These are phyloP conservation scores for Drosophila baimaii DNA, from an alignment of 1,140 invertebrate genomes.

Conservation along the genomic window DNA sequence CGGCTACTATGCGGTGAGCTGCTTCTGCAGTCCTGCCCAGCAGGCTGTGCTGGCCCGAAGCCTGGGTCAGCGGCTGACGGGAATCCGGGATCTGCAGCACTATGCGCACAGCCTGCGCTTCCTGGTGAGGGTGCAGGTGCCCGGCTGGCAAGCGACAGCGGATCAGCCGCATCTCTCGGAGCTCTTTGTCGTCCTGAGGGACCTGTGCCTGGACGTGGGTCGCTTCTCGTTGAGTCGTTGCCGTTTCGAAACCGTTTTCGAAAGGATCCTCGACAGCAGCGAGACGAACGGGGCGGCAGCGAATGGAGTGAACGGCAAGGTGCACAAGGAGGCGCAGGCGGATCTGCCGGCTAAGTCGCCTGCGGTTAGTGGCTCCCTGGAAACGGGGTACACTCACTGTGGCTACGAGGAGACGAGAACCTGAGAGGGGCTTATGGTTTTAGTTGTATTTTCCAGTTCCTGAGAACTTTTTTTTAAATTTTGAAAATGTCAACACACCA, in stretches of 20 bases:
- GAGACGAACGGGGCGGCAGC: slow-evolving; percentile 14
- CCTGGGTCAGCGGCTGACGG: slow-evolving; percentile 51
- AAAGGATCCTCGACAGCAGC: slow-evolving; percentile 72
- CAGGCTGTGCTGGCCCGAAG: slow-evolving; percentile 57
- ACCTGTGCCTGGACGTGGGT: slow-evolving; percentile 44
- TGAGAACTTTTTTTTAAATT: neutral
- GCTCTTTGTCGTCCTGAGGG: slow-evolving; percentile 55
- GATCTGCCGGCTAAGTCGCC: slow-evolving; percentile 60
- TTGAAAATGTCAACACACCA: neutral
- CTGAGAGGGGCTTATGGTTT: neutral
- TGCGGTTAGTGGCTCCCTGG: slow-evolving; percentile 56
- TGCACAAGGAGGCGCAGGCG: neutral
- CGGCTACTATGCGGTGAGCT: slow-evolving; percentile 71
- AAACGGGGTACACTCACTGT: slow-evolving; percentile 72
- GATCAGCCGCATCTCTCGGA: slow-evolving; percentile 51
- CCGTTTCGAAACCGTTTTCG: slow-evolving; percentile 77
- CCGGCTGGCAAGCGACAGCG: neutral
- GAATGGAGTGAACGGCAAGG: slow-evolving; percentile 20
- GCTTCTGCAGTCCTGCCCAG: slow-evolving; percentile 71
- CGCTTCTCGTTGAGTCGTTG: slow-evolving; percentile 72
- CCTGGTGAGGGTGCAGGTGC: slow-evolving; percentile 42
- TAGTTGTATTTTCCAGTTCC: neutral
- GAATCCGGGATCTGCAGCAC: slow-evolving; percentile 63
- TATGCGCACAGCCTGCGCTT: slow-evolving; percentile 71
- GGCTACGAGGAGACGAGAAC: slow-evolving; percentile 76